phyloP scores from a whole-genome alignment of 2,113 vertebrate species.

The Corythaeola cristata region DNA sequence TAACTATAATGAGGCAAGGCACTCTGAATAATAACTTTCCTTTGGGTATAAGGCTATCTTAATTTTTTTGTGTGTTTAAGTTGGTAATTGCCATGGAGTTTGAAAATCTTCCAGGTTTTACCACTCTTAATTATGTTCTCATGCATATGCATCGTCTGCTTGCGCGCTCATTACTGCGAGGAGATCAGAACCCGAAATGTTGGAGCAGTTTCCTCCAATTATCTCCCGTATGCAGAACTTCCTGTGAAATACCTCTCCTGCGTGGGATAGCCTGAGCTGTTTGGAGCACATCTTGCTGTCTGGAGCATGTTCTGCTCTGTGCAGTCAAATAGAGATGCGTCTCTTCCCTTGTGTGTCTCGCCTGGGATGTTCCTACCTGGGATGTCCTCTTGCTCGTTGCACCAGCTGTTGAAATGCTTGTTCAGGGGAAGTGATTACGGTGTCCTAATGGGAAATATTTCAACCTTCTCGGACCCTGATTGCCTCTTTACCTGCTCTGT shows the following conservation, averaged over 20 bases:
- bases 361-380: not conserved
- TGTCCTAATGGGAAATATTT: conserved; percentile 9
- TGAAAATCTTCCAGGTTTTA: conserved; percentile 79
- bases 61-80: conserved; percentile 66
- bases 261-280: not conserved
- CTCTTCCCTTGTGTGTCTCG: not conserved
- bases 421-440: not conserved
- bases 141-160: conserved; percentile 77
- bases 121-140: conserved; percentile 77
- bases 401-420: not conserved
- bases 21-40: conserved; percentile 64
- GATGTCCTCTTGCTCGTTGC: not conserved
- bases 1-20: conserved; percentile 63
- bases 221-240: conserved; percentile 19
- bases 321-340: not conserved
- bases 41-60: conserved; percentile 68
- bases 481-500: conserved; percentile 49
- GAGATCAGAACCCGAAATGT: conserved; percentile 56
- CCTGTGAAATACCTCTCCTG: conserved; percentile 36
- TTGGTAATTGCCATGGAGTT: conserved; percentile 75
- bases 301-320: not conserved
- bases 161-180: conserved; percentile 53
- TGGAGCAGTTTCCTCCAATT: conserved; percentile 46
- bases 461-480: conserved; percentile 5
- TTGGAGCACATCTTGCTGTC: not conserved